Percentiles rank a stretch among this genome's conserved stretches.
phyloP scores from a whole-genome alignment of 2,113 vertebrate species.

The Telmatochromis brachygnathus region DNA sequence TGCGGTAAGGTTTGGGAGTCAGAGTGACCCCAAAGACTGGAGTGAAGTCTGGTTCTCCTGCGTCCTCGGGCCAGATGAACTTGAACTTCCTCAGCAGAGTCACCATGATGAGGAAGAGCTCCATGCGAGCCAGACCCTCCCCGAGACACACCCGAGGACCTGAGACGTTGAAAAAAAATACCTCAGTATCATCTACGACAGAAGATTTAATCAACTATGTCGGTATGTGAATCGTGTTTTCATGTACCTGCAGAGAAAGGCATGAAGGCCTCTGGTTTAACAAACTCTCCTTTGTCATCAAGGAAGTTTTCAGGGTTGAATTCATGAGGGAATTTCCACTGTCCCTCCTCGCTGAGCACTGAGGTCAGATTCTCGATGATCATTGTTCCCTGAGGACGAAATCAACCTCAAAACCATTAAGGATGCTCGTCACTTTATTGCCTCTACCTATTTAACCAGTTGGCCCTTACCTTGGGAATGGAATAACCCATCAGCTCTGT shows the following conservation, averaged over 20 bases:
- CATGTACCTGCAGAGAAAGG: conserved; percentile 53
- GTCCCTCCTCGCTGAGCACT: conserved; percentile 51
- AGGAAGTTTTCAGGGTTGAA: conserved; percentile 70
- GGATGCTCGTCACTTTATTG: not conserved
- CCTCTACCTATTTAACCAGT: not conserved
- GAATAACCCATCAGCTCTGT: conserved; percentile 61
- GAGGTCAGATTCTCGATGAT: conserved; percentile 55
- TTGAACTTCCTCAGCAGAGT: not conserved
- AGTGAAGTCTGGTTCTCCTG: not conserved
- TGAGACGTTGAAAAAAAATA: not conserved
- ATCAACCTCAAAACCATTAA: not conserved
- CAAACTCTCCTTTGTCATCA: conserved; percentile 52
- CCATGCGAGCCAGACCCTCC: conserved; percentile 45
- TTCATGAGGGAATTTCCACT: conserved; percentile 64
- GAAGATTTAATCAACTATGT: too few species aligned
- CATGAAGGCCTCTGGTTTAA: conserved; percentile 63
- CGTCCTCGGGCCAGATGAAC: not conserved
- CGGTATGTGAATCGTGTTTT: too few species aligned
- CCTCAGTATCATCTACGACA: too few species aligned
- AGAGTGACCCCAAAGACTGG: too few species aligned
- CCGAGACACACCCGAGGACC: conserved; percentile 49
- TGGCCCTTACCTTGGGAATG: conserved; percentile 50
- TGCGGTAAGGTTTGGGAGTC: too few species aligned
- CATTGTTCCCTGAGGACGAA: conserved; percentile 39
- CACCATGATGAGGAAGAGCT: not conserved